These are phyloP conservation scores for Pocillopora damicornis DNA, from an alignment of 64 coral and sea anemone species.

Conservation along the genomic window DNA sequence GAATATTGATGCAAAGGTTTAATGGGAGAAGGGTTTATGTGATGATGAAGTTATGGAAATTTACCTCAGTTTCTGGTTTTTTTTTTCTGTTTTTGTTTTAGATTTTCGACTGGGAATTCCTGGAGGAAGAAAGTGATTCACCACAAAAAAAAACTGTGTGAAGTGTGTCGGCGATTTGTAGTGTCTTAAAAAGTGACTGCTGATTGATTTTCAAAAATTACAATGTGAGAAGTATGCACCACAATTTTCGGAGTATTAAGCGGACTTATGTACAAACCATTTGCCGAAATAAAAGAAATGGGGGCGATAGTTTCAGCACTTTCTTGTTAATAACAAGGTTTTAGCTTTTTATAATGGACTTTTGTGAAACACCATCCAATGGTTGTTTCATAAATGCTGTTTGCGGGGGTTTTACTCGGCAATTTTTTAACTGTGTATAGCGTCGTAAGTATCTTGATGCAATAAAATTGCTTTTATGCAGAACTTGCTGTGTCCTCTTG, in stretches of 20 bases:
- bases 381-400: neutral
- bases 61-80: neutral
- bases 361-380: too few species aligned
- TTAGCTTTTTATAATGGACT: too few species aligned
- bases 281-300: too few species aligned
- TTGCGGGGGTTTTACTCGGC: neutral
- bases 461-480: neutral
- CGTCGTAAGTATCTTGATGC: neutral
- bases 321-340: too few species aligned
- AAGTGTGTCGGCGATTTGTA: neutral
- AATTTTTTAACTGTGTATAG: neutral
- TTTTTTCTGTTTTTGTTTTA: neutral
- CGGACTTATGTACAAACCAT: too few species aligned
- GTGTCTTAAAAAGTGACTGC: neutral
- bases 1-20: too few species aligned
- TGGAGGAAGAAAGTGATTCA: neutral
- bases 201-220: neutral
- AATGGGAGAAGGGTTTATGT: too few species aligned
- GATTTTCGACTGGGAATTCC: constrained; percentile 27
- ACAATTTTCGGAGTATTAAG: too few species aligned
- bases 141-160: neutral
- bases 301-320: too few species aligned
- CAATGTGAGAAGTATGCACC: too few species aligned
- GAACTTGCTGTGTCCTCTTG: neutral
- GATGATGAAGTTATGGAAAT: too few species aligned